Evolutionary conservation across 2,797 vertebrate genomes (phyloP), one percentile per base, ranked within the genome.

Genomic region (Hephaestus fuliginosus): DNA sequence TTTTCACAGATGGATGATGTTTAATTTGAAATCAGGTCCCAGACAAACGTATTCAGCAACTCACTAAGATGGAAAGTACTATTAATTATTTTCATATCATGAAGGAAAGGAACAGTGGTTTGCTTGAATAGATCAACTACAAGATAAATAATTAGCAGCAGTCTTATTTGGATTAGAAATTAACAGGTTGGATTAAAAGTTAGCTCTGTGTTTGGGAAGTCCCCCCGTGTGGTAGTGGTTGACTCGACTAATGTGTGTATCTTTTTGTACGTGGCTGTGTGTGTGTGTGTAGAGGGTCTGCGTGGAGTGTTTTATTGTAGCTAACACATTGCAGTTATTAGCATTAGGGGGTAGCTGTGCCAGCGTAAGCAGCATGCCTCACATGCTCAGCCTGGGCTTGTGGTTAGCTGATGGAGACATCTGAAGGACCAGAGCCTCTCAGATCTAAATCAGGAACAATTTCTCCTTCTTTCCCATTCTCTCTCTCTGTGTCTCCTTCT

Each of bases 281-380:
- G 18, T 70, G 74, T 70, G 58, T 80, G 8, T 74, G 75, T 82
- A 63, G 74, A 60, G 74, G 65, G 73, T 88, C 79, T 86, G 70
- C 83, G 84, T 85, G 73, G 85, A 90, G 84, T 86, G 71, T 93
- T 94, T 92, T 92, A 94, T 91, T 94, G 90, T 91, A 88, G 86
- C 87, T 88, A 92, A 93, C 94, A 95, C 93, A 92, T 94, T 96
- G 94, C 93, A 95, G 90, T 95, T 95, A 95, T 96, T 95, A 95
- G 91, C 93, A 91, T 87, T 81, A 74, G 88, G 87, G 88, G 91
- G 88, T 92, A 87, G 88, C 87, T 78, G 84, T 94, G 93, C 92
- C 92, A 94, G 93, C 85, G 78, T 88, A 92, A 94, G 91, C 92
- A 90, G 90, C 92, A 93, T 95, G 92, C 93, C 91, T 95, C 91